Percentiles rank a stretch among this genome's conserved stretches.
phyloP scores from a whole-genome alignment of 2,888 invertebrate species.

The Pogonocherus hispidulus region DNA sequence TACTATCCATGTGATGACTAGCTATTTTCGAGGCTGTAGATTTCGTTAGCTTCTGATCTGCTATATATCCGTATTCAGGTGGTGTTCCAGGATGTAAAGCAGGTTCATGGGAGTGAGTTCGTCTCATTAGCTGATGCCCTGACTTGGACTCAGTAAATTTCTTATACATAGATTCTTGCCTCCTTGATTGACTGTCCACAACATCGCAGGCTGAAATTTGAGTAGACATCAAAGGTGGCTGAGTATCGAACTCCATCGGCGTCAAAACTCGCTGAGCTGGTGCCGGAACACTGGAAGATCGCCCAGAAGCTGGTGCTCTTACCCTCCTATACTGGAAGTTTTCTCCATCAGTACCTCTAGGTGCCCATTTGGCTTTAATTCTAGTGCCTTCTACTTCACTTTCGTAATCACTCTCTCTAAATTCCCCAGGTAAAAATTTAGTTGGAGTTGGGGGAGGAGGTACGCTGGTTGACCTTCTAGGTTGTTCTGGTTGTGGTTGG shows the following conservation, averaged over 20 bases:
- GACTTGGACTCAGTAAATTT: conserved; percentile 58
- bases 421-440: conserved; percentile 77
- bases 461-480: conserved; percentile 62
- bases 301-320: conserved; percentile 70
- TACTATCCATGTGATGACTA: conserved; percentile 76
- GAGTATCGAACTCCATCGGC: conserved; percentile 75
- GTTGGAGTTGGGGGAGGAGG: conserved; percentile 74
- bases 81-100: conserved; percentile 72
- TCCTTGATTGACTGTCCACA: conserved; percentile 47
- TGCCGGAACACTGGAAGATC: conserved; percentile 71
- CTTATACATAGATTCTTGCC: conserved; percentile 54
- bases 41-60: conserved; percentile 64
- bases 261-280: conserved; percentile 70
- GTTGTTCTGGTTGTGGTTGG: conserved; percentile 67
- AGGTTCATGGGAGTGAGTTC: conserved; percentile 59
- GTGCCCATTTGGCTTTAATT: conserved; percentile 77
- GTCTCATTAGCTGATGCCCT: conserved; percentile 58
- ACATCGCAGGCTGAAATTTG: conserved; percentile 51
- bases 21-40: conserved; percentile 70
- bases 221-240: conserved; percentile 69
- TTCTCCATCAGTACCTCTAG: conserved; percentile 73
- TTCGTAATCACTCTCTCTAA: conserved; percentile 79
- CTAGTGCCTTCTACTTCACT: conserved; percentile 75
- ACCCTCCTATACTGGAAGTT: conserved; percentile 75
- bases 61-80: conserved; percentile 73